Percentiles rank a stretch among this genome's conserved stretches.
These are phyloP conservation scores for Saturnia pavonia DNA, from an alignment of 2,888 invertebrate species.

Conservation along the genomic window DNA sequence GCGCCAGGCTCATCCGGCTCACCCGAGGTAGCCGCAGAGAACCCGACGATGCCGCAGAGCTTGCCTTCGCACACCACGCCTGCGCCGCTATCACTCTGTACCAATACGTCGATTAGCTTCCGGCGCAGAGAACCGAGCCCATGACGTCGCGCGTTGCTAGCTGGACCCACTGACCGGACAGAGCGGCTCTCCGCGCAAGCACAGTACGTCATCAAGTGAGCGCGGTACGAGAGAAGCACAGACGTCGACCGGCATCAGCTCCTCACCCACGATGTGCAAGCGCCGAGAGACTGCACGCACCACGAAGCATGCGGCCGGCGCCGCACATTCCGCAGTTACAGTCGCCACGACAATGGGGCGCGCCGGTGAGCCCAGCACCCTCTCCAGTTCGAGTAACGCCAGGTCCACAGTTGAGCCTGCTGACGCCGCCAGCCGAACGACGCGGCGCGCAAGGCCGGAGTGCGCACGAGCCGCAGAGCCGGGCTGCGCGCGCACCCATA, in stretches of 20 bases:
- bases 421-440: constrained; percentile 33
- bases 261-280: constrained; percentile 42
- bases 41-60: constrained; percentile 63
- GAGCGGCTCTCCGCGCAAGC: constrained; percentile 52
- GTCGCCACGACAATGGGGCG: constrained; percentile 59
- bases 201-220: constrained; percentile 47
- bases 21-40: constrained; percentile 29
- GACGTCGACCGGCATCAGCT: constrained; percentile 30
- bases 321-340: constrained; percentile 42
- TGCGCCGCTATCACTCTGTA: constrained; percentile 59
- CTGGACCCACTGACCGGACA: constrained; percentile 45
- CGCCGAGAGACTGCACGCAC: constrained; percentile 39
- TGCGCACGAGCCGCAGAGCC: constrained; percentile 29
- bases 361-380: constrained; percentile 48
- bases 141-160: not conserved
- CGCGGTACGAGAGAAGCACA: constrained; percentile 44
- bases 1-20: constrained; percentile 21
- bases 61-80: constrained; percentile 66
- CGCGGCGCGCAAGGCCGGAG: constrained; percentile 35
- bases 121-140: too few relatives aligned
- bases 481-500: constrained; percentile 44
- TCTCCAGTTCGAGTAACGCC: constrained; percentile 54
- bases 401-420: constrained; percentile 31
- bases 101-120: not conserved
- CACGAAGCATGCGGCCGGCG: constrained; percentile 44